phyloP scores from a whole-genome alignment of 2,797 vertebrate genomes.

The Hydrocynus forskahlii region DNA sequence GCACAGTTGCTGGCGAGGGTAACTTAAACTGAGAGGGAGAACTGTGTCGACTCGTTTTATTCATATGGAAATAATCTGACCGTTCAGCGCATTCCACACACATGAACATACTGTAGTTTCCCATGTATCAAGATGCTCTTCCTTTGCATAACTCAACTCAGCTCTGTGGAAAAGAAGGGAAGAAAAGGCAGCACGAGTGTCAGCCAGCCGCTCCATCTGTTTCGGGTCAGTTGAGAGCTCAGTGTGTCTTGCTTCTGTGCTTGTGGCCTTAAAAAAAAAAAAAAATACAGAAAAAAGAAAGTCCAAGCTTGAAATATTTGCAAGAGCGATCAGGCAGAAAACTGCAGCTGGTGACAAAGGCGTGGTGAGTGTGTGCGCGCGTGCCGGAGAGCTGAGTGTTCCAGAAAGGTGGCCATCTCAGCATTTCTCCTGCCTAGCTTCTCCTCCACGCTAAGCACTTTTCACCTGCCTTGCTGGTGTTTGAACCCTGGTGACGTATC shows the following conservation, averaged over 20 bases:
- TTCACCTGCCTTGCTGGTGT: slow-evolving; percentile 50
- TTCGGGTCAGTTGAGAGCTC: slow-evolving; percentile 48
- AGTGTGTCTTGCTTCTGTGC: slow-evolving; percentile 32
- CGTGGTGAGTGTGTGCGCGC: slow-evolving; percentile 20
- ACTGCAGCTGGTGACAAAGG: slow-evolving; percentile 64
- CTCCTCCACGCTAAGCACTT: slow-evolving; percentile 52
- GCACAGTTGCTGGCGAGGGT: neutral
- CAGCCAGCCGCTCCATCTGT: slow-evolving; percentile 52
- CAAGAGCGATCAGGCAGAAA: slow-evolving; percentile 67
- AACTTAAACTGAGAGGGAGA: neutral
- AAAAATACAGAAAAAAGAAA: slow-evolving; percentile 16
- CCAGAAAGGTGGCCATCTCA: slow-evolving; percentile 54
- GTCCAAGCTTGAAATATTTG: slow-evolving; percentile 49
- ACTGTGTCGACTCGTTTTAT: neutral
- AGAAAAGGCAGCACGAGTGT: slow-evolving; percentile 30
- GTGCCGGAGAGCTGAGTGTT: slow-evolving; percentile 48
- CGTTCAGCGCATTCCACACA: slow-evolving; percentile 10
- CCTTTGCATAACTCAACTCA: slow-evolving; percentile 34
- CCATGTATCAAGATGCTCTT: slow-evolving; percentile 31
- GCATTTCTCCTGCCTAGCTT: slow-evolving; percentile 28
- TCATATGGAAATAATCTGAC: neutral
- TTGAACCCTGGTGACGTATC: slow-evolving; percentile 26
- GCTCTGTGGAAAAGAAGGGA: neutral
- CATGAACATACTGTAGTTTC: slow-evolving; percentile 47
- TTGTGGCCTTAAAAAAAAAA: slow-evolving; percentile 36